A percentile compares a stretch with the other conserved stretches of the same genome.
These are phyloP conservation scores for Sylvilagus bachmani DNA, from an alignment of 2,113 vertebrate species.

Conservation along the genomic window DNA sequence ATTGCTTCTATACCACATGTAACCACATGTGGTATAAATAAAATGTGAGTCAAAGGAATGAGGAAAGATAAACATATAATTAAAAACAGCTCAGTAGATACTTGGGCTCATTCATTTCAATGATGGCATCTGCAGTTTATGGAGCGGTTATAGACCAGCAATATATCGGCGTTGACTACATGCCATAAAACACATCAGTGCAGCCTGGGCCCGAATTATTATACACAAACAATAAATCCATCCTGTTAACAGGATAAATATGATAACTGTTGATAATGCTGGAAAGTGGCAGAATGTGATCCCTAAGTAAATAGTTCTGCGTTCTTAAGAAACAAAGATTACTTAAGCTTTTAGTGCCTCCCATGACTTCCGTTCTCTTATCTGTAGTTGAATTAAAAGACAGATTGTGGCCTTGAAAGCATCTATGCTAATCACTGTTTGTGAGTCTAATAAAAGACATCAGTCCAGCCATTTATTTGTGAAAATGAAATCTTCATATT, in stretches of 20 bases:
- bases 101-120: constrained; percentile 86
- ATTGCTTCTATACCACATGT: constrained; percentile 85
- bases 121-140: constrained; percentile 85
- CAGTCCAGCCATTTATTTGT: constrained; percentile 82
- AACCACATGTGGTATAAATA: constrained; percentile 87
- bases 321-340: constrained; percentile 78
- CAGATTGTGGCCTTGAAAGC: constrained; percentile 84
- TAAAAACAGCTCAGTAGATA: constrained; percentile 87
- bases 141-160: constrained; percentile 83
- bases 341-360: constrained; percentile 76
- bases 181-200: constrained; percentile 87
- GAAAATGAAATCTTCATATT: constrained; percentile 86
- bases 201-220: constrained; percentile 85
- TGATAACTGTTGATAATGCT: constrained; percentile 81
- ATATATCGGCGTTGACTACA: constrained; percentile 85
- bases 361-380: constrained; percentile 72
- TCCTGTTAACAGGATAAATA: constrained; percentile 87
- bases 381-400: constrained; percentile 79
- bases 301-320: constrained; percentile 66
- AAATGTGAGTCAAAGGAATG: constrained; percentile 86
- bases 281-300: constrained; percentile 72
- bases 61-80: constrained; percentile 90
- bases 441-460: constrained; percentile 85
- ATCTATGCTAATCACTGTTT: constrained; percentile 85
- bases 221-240: constrained; percentile 88